A percentile compares a stretch with the other conserved stretches of the same genome.
Evolutionary conservation across 2,888 invertebrate species (phyloP).

Genomic region (Drosophila crucigera): DNA sequence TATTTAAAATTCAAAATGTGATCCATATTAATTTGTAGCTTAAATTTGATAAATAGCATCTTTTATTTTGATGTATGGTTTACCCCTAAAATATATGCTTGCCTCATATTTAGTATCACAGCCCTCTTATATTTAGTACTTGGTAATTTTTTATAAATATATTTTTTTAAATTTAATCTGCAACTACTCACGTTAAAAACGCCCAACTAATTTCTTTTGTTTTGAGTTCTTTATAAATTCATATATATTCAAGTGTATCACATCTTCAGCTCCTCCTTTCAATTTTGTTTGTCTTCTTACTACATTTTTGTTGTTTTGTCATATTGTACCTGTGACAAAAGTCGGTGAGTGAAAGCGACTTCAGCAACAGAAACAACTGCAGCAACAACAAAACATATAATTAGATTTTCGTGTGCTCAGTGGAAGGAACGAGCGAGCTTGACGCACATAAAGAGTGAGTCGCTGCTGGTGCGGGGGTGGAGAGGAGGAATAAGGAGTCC

Average conservation of each 20-base stretch:
- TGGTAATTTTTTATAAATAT: neutral
- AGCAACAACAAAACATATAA: slow-evolving; percentile 54
- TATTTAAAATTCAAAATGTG: neutral
- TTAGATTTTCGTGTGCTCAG: slow-evolving; percentile 73
- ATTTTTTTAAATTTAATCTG: neutral
- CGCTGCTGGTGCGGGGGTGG: neutral
- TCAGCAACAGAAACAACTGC: slow-evolving; percentile 12
- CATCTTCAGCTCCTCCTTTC: neutral
- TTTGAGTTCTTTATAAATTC: neutral
- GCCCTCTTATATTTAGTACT: neutral
- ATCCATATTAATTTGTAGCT: neutral
- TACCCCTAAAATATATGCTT: accelerated
- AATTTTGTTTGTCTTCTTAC: neutral
- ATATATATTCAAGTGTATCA: slow-evolving; percentile 20
- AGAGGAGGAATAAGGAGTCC: neutral
- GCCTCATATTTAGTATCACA: neutral
- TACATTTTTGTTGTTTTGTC: slow-evolving; percentile 25
- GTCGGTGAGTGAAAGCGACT: slow-evolving; percentile 53
- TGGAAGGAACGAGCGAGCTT: slow-evolving; percentile 62
- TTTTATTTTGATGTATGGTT: neutral
- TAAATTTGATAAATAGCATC: no score
- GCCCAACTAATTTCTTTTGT: neutral
- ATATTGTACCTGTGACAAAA: slow-evolving; percentile 63
- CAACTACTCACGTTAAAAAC: neutral
- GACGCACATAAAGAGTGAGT: slow-evolving; percentile 42